Evolutionary conservation across 2,113 vertebrate genomes (phyloP).

Genomic region (Albula glossodonta): DNA sequence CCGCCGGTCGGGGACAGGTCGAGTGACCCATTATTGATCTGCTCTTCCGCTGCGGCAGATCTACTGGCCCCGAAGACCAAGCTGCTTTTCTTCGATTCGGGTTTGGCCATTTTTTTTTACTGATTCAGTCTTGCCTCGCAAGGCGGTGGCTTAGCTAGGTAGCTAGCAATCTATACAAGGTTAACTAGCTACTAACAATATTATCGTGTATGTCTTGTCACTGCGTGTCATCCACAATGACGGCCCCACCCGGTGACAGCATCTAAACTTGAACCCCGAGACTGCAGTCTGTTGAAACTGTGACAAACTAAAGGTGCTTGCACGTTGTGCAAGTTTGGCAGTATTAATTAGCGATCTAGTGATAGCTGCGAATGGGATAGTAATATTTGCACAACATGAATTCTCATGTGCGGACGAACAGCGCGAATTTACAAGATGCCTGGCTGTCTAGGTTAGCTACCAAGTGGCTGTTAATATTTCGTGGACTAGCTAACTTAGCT

Average conservation of each 20-base stretch:
- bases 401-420: neutral
- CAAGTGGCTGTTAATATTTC: neutral
- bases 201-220: neutral
- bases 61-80: slow-evolving; percentile 37
- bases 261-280: slow-evolving; percentile 37
- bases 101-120: slow-evolving; percentile 60
- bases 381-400: neutral
- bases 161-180: neutral
- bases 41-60: slow-evolving; percentile 47
- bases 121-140: neutral
- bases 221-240: slow-evolving; percentile 43
- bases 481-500: neutral
- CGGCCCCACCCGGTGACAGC: slow-evolving; percentile 56
- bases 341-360: neutral
- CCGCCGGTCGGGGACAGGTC: slow-evolving; percentile 36
- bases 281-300: neutral
- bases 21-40: slow-evolving; percentile 48
- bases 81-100: slow-evolving; percentile 59
- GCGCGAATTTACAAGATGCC: neutral
- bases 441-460: neutral
- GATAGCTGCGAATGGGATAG: neutral
- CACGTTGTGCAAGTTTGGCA: neutral
- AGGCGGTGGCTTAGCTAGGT: slow-evolving; percentile 13
- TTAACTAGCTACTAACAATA: neutral
- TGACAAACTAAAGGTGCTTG: neutral